These are phyloP conservation scores for Argyresthia albistria DNA, from an alignment of 2,888 invertebrate genomes.

Conservation along the genomic window DNA sequence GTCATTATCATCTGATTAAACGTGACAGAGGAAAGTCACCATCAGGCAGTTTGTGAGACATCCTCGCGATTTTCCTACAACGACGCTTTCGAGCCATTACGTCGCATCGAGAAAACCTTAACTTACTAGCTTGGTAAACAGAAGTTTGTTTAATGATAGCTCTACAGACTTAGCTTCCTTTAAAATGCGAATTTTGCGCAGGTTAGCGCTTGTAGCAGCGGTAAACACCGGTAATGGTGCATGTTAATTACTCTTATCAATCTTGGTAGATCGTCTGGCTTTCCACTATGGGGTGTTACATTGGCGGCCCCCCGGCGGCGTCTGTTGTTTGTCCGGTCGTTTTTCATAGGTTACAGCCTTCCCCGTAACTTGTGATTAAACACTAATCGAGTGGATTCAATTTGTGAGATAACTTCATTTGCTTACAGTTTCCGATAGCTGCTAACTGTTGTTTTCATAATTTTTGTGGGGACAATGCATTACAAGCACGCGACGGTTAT, in stretches of 20 bases:
- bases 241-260: slow-evolving; percentile 3
- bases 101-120: background rate
- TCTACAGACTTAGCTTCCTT: background rate
- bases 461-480: no score
- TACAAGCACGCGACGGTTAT: no score
- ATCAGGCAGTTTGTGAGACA: background rate
- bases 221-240: background rate
- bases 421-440: no score
- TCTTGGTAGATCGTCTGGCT: background rate
- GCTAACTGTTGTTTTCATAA: no score
- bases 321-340: background rate
- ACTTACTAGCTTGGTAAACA: background rate
- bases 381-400: background rate
- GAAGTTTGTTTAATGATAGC: slow-evolving; percentile 1
- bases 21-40: slow-evolving; percentile 12
- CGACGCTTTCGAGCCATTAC: slow-evolving; percentile 1
- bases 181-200: background rate
- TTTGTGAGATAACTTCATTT: no score
- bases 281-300: background rate
- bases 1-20: slow-evolving; percentile 34
- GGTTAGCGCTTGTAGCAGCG: background rate
- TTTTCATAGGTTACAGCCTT: no score
- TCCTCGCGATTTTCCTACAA: background rate
- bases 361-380: no score
- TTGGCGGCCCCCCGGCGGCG: background rate